Evolutionary conservation across 2,113 vertebrate genomes (phyloP), one percentile per base, ranked within the genome.

Genomic region (Dermatemys mawii): DNA sequence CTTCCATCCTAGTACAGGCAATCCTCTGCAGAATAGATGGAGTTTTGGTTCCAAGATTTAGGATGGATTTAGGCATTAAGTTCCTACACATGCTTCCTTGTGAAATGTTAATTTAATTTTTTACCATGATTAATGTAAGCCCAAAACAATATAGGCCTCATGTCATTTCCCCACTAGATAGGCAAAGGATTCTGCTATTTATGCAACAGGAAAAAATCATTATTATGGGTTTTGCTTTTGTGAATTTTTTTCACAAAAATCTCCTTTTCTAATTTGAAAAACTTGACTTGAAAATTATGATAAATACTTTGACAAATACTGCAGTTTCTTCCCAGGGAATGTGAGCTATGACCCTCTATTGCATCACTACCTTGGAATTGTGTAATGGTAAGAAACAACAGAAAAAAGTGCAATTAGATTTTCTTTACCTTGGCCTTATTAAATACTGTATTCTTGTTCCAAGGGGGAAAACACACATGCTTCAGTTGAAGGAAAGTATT

Each of bases 391-490:
- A 94, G 95, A 91, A 38, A 70, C 63, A 38, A 90, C 90, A 96
- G 91, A 0, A 93, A 97, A 96, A 90, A 63, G 89, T 17, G 2
- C 95, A 83, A 49, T 83, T 60, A 51, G 9, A 22, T 94, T 97
- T 96, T 97, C 96, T 97, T 97, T 97, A 97, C 92, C 55, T 96
- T 97, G 94, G 93, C 93, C 51, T 50, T 82, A 88, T 93, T 67
- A 90, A 81, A 83, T 55, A 78, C 5, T 91, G 80, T 97, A 97
- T 70, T 21, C 22, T 38, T 70, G 35, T 70, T 70, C n/a, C 21
- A 70, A 70, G 8, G n/a, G 63, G 35, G 89, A 81, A 91, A 91
- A 54, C 27, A 22, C 84, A 92, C 0, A 0, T 83, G 55, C 84
- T 89, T 79, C 80, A 70, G 80, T 90, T 3, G 4, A 93, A 90